Conservation (phyloP, 2,888 invertebrate species). For the Hipparchia semele region DNA sequence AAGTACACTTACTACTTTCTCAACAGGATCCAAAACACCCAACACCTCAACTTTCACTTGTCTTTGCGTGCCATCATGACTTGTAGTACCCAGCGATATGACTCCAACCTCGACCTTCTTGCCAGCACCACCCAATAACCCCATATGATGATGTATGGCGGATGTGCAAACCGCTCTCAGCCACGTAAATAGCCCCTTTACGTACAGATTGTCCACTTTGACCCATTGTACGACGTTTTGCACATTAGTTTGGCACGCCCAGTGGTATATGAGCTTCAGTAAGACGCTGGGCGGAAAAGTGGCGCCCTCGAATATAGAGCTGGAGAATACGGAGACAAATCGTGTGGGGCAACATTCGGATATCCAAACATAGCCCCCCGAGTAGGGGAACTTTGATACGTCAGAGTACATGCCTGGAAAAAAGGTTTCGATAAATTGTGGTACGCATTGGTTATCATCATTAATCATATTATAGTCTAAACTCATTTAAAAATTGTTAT, state of each 20-base stretch:
- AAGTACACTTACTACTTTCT: conserved; percentile 80
- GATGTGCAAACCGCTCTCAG: conserved; percentile 89
- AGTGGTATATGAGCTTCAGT: conserved; percentile 93
- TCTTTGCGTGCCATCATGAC: conserved; percentile 88
- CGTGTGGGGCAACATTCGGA: conserved; percentile 93
- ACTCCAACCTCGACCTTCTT: conserved; percentile 91
- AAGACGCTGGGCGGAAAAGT: conserved; percentile 92
- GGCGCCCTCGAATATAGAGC: conserved; percentile 93
- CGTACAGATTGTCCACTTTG: conserved; percentile 82
- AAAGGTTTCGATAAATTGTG: background rate
- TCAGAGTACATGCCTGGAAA: conserved; percentile 91
- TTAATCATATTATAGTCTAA: no score
- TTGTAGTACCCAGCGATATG: conserved; percentile 93
- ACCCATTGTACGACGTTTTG: conserved; percentile 96
- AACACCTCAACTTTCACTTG: conserved; percentile 95
- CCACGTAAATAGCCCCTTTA: conserved; percentile 85
- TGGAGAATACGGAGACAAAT: conserved; percentile 93
- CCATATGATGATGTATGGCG: conserved; percentile 90
- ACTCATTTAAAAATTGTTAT: no score
- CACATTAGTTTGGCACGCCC: conserved; percentile 95
- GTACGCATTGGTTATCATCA: no score
- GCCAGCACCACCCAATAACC: conserved; percentile 87
- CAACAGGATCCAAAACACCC: conserved; percentile 90
- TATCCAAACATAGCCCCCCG: conserved; percentile 96
- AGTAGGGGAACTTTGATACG: conserved; percentile 91